Conservation (phyloP, 92 coral and sea anemone genomes). For the Actinostola sp. region DNA sequence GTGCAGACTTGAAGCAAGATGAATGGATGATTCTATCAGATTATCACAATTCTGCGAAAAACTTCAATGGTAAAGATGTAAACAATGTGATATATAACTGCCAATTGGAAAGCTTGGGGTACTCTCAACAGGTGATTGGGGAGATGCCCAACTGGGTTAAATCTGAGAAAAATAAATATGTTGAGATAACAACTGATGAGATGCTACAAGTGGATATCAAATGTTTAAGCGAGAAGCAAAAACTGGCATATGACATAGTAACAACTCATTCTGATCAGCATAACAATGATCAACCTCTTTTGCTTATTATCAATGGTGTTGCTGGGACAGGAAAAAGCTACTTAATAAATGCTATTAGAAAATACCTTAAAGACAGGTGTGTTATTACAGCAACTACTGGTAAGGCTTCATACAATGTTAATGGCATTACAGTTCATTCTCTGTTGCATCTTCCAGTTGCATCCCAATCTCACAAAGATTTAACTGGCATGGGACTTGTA, state of each 20-base stretch:
- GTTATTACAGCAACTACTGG: no score
- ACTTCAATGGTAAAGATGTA: neutral
- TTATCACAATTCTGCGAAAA: conserved; percentile 32
- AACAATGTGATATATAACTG: conserved; percentile 14
- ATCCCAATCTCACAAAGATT: conserved; percentile 48
- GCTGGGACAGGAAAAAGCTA: conserved; percentile 61
- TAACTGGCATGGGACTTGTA: conserved; percentile 48
- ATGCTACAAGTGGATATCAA: neutral
- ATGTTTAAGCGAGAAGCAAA: conserved; percentile 35
- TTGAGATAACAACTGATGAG: neutral
- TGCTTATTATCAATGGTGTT: conserved; percentile 44
- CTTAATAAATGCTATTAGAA: conserved; percentile 48
- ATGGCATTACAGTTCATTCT: conserved; percentile 71
- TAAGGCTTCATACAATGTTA: conserved; percentile 54
- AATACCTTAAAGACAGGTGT: no score
- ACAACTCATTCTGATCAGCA: conserved; percentile 24
- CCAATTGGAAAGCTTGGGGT: conserved; percentile 35
- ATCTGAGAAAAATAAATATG: conserved; percentile 17
- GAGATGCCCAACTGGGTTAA: conserved; percentile 62
- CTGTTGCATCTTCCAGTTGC: conserved; percentile 53
- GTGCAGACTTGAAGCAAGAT: conserved; percentile 32
- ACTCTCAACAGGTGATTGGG: conserved; percentile 39
- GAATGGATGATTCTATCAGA: conserved; percentile 80
- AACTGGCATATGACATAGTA: conserved; percentile 39
- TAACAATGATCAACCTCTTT: conserved; percentile 14